Percentiles rank a stretch among this genome's conserved stretches.
phyloP scores from a whole-genome alignment of 2,888 invertebrate genomes.

The Villa cingulata region DNA sequence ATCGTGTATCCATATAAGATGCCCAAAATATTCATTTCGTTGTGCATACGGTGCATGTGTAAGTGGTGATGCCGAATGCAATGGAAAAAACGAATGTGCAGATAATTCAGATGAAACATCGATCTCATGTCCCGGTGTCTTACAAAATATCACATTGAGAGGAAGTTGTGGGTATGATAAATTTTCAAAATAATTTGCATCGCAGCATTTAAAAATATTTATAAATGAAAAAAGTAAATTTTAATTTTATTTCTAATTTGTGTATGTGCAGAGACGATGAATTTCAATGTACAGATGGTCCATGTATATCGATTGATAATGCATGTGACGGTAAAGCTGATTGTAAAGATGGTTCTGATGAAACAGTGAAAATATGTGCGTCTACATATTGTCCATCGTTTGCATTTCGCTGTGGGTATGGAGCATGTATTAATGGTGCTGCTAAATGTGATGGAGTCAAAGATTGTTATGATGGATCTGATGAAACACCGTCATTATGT shows the following conservation, averaged over 20 bases:
- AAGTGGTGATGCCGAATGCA: constrained; percentile 12
- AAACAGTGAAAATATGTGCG: constrained; percentile 17
- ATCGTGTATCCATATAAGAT: constrained; percentile 28
- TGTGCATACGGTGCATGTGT: constrained; percentile 29
- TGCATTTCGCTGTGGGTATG: constrained; percentile 25
- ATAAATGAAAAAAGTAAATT: too few relatives aligned
- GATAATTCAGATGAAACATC: constrained; percentile 20
- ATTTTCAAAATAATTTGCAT: too few relatives aligned
- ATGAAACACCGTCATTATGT: constrained; percentile 19
- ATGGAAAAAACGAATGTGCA: constrained; percentile 17
- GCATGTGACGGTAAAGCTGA: constrained; percentile 32
- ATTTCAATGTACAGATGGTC: constrained; percentile 13
- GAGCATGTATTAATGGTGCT: constrained; percentile 19
- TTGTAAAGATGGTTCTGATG: constrained; percentile 22
- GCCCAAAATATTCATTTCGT: constrained; percentile 37
- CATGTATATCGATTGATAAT: constrained; percentile 16
- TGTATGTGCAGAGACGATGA: neutral
- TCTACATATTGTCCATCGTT: constrained; percentile 16
- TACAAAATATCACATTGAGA: neutral
- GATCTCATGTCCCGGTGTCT: neutral
- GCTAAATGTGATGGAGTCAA: constrained; percentile 17
- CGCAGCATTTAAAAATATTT: too few relatives aligned
- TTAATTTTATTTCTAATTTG: too few relatives aligned
- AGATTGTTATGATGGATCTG: constrained; percentile 23
- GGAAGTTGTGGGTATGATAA: constrained; percentile 14